Evolutionary conservation across 2,113 vertebrate genomes (phyloP).

Genomic region (Drymodes brunneopygia): DNA sequence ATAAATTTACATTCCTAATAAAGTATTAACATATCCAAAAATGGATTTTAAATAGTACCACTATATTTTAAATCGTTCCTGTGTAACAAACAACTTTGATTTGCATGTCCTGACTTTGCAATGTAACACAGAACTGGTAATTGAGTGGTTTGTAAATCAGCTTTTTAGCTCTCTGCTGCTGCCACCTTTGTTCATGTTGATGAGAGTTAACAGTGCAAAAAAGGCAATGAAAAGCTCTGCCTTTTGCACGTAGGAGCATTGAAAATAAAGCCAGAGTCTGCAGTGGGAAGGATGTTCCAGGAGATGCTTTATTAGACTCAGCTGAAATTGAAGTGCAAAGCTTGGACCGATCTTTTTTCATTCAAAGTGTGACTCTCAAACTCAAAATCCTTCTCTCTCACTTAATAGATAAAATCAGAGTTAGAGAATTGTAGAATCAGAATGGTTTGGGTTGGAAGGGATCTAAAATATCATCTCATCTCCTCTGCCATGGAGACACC

Average conservation of each 20-base stretch:
- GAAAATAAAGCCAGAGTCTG: background rate
- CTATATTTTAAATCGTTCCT: constrained; percentile 18
- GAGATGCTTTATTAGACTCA: background rate
- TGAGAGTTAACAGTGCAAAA: background rate
- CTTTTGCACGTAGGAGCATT: fast-evolving
- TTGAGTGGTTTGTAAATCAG: background rate
- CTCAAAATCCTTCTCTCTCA: background rate
- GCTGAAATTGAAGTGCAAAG: background rate
- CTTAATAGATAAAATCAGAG: background rate
- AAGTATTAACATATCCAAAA: constrained; percentile 52
- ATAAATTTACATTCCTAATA: constrained; percentile 51
- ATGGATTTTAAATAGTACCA: constrained; percentile 11
- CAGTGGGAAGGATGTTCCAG: background rate
- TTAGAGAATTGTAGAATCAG: fast-evolving
- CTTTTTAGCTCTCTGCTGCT: background rate
- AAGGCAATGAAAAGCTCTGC: background rate
- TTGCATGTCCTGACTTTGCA: constrained; percentile 66
- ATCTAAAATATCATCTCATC: no score
- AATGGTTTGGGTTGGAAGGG: background rate
- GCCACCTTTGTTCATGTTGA: background rate
- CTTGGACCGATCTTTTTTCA: fast-evolving
- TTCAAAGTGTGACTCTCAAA: background rate
- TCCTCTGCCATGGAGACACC: background rate
- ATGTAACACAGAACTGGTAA: background rate
- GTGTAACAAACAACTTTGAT: constrained; percentile 43